A percentile compares a stretch with the other conserved stretches of the same genome.
Conservation (phyloP, 2,888 invertebrate species). For the Eupithecia vulgata region DNA sequence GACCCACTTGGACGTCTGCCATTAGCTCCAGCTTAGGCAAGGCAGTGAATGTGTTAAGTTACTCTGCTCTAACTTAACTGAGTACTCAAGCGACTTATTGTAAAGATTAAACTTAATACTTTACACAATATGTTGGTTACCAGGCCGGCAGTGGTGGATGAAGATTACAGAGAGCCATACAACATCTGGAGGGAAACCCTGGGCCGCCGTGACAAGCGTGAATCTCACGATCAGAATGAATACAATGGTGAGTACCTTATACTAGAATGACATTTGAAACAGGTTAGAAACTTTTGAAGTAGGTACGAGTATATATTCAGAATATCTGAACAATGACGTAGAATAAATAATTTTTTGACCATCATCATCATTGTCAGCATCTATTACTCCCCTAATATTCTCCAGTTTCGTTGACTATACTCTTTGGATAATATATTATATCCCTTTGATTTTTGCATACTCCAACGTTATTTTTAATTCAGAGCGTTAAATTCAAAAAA, state of each 20-base stretch:
- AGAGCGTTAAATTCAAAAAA: too few species aligned
- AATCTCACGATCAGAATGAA: slow-evolving; percentile 73
- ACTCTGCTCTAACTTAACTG: not conserved
- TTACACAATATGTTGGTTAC: slow-evolving; percentile 42
- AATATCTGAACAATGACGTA: not conserved
- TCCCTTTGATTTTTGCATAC: too few species aligned
- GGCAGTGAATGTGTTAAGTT: not conserved
- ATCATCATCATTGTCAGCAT: too few species aligned
- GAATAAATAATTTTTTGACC: too few species aligned
- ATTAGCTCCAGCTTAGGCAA: too few species aligned
- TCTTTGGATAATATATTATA: too few species aligned
- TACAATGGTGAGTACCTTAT: slow-evolving; percentile 68
- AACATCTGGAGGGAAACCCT: slow-evolving; percentile 80
- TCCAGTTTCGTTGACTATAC: too few species aligned
- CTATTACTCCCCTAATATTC: too few species aligned
- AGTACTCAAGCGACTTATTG: not conserved
- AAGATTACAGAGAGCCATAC: slow-evolving; percentile 78
- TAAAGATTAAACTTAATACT: not conserved
- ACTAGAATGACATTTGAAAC: not conserved
- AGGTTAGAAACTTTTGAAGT: not conserved
- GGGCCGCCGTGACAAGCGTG: slow-evolving; percentile 73
- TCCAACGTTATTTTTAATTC: too few species aligned
- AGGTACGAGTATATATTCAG: too few species aligned
- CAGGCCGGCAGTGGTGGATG: slow-evolving; percentile 79
- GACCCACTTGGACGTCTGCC: too few species aligned